Evolutionary conservation across 2,888 invertebrate genomes (phyloP).

Genomic region (Leptinotarsa juncta): DNA sequence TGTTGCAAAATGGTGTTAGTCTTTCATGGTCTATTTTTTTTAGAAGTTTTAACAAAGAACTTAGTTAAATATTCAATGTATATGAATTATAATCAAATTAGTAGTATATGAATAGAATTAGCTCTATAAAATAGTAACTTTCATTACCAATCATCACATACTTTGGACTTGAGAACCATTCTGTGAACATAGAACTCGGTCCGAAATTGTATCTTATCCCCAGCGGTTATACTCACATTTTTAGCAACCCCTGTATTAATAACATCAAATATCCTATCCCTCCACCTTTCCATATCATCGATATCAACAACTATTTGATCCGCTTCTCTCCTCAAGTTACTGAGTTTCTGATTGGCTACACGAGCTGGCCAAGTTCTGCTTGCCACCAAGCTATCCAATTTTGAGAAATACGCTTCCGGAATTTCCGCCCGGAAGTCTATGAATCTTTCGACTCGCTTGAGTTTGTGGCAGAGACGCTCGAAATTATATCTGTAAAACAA

Average conservation of each 20-base stretch:
- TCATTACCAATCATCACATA: too few relatives aligned
- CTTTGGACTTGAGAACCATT: too few relatives aligned
- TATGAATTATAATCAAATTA: too few relatives aligned
- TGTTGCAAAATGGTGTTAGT: too few relatives aligned
- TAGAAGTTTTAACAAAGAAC: too few relatives aligned
- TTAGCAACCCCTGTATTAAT: slow-evolving; percentile 74
- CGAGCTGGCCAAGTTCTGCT: slow-evolving; percentile 82
- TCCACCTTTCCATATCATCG: slow-evolving; percentile 80
- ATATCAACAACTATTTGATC: slow-evolving; percentile 78
- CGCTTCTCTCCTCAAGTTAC: slow-evolving; percentile 76
- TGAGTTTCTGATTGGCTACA: slow-evolving; percentile 69
- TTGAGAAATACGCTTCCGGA: slow-evolving; percentile 85
- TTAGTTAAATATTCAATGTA: too few relatives aligned
- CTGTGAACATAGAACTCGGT: too few relatives aligned
- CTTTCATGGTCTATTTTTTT: too few relatives aligned
- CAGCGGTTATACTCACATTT: slow-evolving; percentile 66
- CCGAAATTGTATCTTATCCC: too few relatives aligned
- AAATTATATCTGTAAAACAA: slow-evolving; percentile 70
- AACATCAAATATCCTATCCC: slow-evolving; percentile 78
- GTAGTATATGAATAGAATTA: too few relatives aligned
- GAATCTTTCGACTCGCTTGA: slow-evolving; percentile 73
- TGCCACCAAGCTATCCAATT: slow-evolving; percentile 82
- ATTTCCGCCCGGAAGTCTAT: slow-evolving; percentile 79
- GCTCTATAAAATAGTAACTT: too few relatives aligned
- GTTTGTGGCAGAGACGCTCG: slow-evolving; percentile 80